Conservation (phyloP, 2,888 invertebrate genomes). For the Sphecodes monilicornis region DNA sequence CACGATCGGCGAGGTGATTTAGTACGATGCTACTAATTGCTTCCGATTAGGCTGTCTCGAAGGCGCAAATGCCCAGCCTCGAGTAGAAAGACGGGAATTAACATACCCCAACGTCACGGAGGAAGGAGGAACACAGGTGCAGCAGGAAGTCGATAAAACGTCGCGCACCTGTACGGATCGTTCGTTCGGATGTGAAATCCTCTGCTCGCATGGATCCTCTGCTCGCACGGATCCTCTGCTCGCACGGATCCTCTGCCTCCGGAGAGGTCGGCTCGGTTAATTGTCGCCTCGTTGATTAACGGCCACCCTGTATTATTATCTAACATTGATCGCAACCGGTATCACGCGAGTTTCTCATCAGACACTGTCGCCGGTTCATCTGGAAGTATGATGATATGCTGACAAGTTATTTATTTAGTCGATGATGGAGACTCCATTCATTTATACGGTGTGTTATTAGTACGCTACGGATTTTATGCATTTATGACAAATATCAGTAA, state of each 20-base stretch:
- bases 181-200: conserved; percentile 32
- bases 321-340: background rate
- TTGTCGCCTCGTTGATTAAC: conserved; percentile 21
- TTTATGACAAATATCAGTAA: no score
- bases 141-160: conserved; percentile 77
- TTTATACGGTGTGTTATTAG: no score
- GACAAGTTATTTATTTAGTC: conserved; percentile 15
- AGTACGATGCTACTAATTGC: conserved; percentile 55
- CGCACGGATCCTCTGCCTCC: conserved; percentile 2
- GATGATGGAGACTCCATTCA: background rate
- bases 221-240: conserved; percentile 33
- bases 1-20: conserved; percentile 51
- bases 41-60: conserved; percentile 53
- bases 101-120: conserved; percentile 68
- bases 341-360: conserved; percentile 47
- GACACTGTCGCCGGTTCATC: background rate
- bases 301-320: conserved; percentile 7
- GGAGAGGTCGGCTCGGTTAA: conserved; percentile 24
- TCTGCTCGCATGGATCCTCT: conserved; percentile 20
- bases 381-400: conserved; percentile 17
- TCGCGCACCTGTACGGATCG: conserved; percentile 16
- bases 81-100: conserved; percentile 69
- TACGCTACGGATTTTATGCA: no score
- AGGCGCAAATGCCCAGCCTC: conserved; percentile 62
- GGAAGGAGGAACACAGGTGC: conserved; percentile 76